Percentiles rank a stretch among this genome's conserved stretches.
These are phyloP conservation scores for Dugesia japonica DNA, from an alignment of 2,888 invertebrate species.

Conservation along the genomic window DNA sequence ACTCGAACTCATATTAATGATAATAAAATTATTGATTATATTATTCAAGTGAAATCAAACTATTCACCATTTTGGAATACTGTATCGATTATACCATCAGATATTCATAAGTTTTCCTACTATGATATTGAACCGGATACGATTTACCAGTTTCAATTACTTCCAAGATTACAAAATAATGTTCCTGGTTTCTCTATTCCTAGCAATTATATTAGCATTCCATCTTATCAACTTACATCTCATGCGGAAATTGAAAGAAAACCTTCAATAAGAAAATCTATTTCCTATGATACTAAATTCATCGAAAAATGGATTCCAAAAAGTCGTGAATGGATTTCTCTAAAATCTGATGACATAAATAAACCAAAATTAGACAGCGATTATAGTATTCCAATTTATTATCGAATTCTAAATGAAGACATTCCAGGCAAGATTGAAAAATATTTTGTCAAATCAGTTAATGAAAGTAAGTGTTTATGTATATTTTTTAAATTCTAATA, in stretches of 20 bases:
- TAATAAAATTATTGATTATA: not conserved
- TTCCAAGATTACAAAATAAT: not conserved
- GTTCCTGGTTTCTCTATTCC: not conserved
- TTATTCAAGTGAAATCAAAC: not conserved
- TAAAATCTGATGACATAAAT: not conserved
- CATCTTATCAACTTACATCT: not conserved
- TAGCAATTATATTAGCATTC: not conserved
- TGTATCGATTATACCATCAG: not conserved
- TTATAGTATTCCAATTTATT: not conserved
- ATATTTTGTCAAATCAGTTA: not conserved
- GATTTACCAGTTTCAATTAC: not conserved
- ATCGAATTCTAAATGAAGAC: not conserved
- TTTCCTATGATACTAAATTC: not conserved
- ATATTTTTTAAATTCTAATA: too few species aligned
- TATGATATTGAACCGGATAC: not conserved
- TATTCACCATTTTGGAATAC: not conserved
- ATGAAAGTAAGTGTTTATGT: too few species aligned
- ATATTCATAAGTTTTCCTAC: not conserved
- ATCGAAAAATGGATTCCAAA: slow-evolving; percentile 1
- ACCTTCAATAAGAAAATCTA: not conserved
- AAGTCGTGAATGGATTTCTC: not conserved
- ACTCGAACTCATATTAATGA: not conserved
- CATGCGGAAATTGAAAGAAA: not conserved
- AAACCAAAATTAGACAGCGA: not conserved
- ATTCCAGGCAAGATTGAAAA: not conserved